Conservation (phyloP, 2,113 vertebrate genomes). For the Perca schrenkii region DNA sequence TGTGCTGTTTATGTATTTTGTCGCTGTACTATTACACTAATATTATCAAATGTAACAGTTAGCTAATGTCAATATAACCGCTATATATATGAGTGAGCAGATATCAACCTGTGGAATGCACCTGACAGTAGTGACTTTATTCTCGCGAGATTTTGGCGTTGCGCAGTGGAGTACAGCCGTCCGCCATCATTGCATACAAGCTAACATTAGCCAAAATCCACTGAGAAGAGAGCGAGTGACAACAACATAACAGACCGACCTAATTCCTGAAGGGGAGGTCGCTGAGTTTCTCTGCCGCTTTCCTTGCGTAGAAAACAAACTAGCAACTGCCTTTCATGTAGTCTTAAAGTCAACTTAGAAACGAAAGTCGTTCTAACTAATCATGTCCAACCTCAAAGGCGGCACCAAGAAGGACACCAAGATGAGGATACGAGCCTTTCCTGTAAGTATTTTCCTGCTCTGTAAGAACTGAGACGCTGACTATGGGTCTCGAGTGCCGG, state of each 20-base stretch:
- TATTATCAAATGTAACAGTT: not conserved
- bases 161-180: constrained; percentile 72
- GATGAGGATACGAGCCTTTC: constrained; percentile 98
- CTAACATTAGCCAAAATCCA: constrained; percentile 68
- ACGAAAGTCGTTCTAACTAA: constrained; percentile 78
- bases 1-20: too few species aligned
- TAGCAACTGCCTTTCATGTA: constrained; percentile 74
- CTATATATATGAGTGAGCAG: not conserved
- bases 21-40: not conserved
- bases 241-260: constrained; percentile 69
- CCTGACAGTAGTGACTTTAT: constrained; percentile 51
- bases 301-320: constrained; percentile 60
- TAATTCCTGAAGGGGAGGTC: constrained; percentile 62
- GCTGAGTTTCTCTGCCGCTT: constrained; percentile 58
- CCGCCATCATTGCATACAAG: constrained; percentile 81
- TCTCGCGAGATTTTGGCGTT: constrained; percentile 79
- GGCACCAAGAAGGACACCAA: constrained; percentile 96
- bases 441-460: constrained; percentile 86
- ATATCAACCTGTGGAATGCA: constrained; percentile 63
- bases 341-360: constrained; percentile 80
- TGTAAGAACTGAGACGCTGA: constrained; percentile 6
- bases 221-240: constrained; percentile 58
- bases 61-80: not conserved
- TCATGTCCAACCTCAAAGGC: constrained; percentile 95
- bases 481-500: constrained; percentile 40